phyloP scores from a whole-genome alignment of 2,113 vertebrate species.

The Mustelus asterias region DNA sequence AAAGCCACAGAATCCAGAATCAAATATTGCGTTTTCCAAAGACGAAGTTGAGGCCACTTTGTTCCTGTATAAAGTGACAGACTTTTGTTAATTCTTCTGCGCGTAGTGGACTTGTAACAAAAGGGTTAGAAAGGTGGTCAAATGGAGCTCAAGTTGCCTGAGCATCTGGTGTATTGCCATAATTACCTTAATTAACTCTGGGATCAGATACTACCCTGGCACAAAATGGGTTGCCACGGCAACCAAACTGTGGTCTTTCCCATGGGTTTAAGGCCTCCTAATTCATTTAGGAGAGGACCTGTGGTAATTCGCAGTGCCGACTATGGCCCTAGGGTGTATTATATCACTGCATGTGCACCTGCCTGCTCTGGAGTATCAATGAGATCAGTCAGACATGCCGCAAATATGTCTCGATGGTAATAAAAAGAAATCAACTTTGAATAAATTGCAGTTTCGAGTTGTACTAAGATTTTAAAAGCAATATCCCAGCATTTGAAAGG shows the following conservation, averaged over 20 bases:
- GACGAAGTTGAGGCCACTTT: not conserved
- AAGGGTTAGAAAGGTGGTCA: slow-evolving; percentile 34
- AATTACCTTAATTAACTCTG: slow-evolving; percentile 36
- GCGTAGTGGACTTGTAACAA: slow-evolving; percentile 1
- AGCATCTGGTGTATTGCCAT: slow-evolving; percentile 36
- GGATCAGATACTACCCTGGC: slow-evolving; percentile 32
- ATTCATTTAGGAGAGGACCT: slow-evolving; percentile 31
- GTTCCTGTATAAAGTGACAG: slow-evolving; percentile 12
- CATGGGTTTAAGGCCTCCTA: slow-evolving; percentile 32
- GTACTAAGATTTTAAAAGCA: not conserved
- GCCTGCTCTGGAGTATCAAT: not conserved
- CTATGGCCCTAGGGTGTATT: slow-evolving; percentile 20
- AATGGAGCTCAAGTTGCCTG: slow-evolving; percentile 15
- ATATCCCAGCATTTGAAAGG: not conserved
- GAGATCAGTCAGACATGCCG: slow-evolving; percentile 1
- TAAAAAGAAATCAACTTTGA: not conserved
- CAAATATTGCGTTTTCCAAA: not conserved
- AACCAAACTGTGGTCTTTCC: slow-evolving; percentile 36
- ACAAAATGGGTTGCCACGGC: slow-evolving; percentile 32
- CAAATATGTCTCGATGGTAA: not conserved
- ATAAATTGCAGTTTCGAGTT: not conserved
- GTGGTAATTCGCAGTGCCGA: slow-evolving; percentile 21
- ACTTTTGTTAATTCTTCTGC: slow-evolving; percentile 21
- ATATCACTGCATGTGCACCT: slow-evolving; percentile 35
- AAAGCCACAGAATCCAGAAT: not conserved